Evolutionary conservation across 1,140 invertebrate genomes (phyloP).

Genomic region (Diachasmimorpha longicaudata): DNA sequence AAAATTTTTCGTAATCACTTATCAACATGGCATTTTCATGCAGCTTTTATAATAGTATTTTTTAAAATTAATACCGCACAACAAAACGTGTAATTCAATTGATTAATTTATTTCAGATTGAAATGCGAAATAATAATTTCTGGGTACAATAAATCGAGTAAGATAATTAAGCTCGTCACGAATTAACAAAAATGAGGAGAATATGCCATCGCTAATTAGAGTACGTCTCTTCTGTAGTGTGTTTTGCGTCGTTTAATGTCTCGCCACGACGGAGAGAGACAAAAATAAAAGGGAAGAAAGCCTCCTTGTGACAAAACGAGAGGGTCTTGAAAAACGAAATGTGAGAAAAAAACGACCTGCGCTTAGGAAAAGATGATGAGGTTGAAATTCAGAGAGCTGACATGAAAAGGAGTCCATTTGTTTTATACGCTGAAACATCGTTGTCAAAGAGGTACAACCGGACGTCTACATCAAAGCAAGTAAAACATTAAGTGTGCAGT

Average conservation of each 20-base stretch:
- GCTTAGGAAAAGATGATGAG: background rate
- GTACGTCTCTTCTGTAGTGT: constrained; percentile 41
- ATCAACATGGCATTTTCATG: too few species aligned
- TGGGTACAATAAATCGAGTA: constrained; percentile 17
- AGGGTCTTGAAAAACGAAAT: background rate
- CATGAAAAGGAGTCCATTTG: constrained; percentile 27
- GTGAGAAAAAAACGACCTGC: background rate
- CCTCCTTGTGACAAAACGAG: background rate
- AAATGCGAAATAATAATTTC: background rate
- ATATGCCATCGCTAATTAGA: constrained; percentile 54
- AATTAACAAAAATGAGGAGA: constrained; percentile 48
- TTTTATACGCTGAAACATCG: constrained; percentile 25
- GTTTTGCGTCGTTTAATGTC: constrained; percentile 33
- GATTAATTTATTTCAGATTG: background rate
- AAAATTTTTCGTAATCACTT: too few species aligned
- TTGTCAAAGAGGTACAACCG: constrained; percentile 25
- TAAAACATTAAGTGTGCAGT: constrained; percentile 29
- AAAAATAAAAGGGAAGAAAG: constrained; percentile 30
- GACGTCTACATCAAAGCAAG: constrained; percentile 34
- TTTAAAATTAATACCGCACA: too few species aligned
- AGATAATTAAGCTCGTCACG: constrained; percentile 42
- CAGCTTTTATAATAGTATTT: too few species aligned
- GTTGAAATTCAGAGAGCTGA: constrained; percentile 16
- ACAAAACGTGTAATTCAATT: too few species aligned
- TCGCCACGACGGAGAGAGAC: constrained; percentile 13